Evolutionary conservation across 1,140 invertebrate species (phyloP).

Genomic region (Dendroctonus ponderosae): DNA sequence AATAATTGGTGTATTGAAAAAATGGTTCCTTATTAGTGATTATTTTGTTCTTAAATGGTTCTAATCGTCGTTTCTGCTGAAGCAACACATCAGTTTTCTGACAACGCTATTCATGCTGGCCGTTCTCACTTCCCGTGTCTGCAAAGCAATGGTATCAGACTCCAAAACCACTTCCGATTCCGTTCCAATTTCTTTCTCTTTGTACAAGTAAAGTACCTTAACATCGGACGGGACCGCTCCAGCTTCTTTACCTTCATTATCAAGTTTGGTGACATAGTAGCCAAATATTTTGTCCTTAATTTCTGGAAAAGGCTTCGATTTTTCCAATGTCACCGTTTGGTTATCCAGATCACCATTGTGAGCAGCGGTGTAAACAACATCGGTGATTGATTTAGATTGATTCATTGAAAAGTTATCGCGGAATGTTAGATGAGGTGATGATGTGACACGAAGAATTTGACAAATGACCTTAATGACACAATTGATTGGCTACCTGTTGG

Average conservation of each 20-base stretch:
- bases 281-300: conserved; percentile 13
- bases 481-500: conserved; percentile 22
- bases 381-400: conserved; percentile 24
- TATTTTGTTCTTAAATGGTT: conserved; percentile 6
- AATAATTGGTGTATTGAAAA: too few relatives aligned
- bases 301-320: conserved; percentile 30
- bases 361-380: background rate
- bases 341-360: background rate
- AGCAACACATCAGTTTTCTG: conserved; percentile 20
- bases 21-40: background rate
- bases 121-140: conserved; percentile 4
- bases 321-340: conserved; percentile 12
- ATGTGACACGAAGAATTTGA: conserved; percentile 32
- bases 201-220: conserved; percentile 25
- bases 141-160: conserved; percentile 17
- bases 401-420: conserved; percentile 26
- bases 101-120: conserved; percentile 9
- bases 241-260: background rate
- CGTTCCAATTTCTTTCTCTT: conserved; percentile 23
- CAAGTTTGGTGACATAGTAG: conserved; percentile 20
- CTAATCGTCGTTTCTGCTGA: conserved; percentile 1
- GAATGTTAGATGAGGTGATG: conserved; percentile 28
- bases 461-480: conserved; percentile 20
- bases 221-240: conserved; percentile 13
- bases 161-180: conserved; percentile 23